These are phyloP conservation scores for Gymnoscopelus microlampas DNA, from an alignment of 2,797 vertebrate species.

Conservation along the genomic window DNA sequence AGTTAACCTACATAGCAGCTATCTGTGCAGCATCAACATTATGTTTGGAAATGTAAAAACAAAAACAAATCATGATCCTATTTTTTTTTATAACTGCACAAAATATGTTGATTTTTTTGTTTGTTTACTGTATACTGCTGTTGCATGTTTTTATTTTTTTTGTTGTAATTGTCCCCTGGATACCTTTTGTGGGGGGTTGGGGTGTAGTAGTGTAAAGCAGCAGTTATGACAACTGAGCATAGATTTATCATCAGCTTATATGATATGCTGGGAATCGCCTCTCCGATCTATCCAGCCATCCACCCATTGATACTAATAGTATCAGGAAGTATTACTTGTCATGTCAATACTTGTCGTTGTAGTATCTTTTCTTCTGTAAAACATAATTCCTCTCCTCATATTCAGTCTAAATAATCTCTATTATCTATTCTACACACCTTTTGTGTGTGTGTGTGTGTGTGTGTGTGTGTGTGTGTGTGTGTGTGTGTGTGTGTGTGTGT, in stretches of 20 bases:
- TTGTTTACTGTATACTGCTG: not conserved
- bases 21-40: not conserved
- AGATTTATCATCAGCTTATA: too few species aligned
- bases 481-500: conserved; percentile 28
- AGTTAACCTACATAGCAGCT: not conserved
- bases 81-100: not conserved
- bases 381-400: conserved; percentile 8
- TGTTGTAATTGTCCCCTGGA: not conserved
- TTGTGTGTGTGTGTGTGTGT: conserved; percentile 6
- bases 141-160: too few species aligned
- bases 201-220: too few species aligned
- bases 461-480: conserved; percentile 13
- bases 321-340: too few species aligned
- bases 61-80: not conserved
- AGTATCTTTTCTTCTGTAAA: not conserved
- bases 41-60: not conserved
- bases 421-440: conserved; percentile 11
- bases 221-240: too few species aligned
- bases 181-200: not conserved
- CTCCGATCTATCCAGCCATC: too few species aligned
- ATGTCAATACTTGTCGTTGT: too few species aligned
- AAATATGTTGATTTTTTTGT: not conserved
- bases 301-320: too few species aligned
- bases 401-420: conserved; percentile 23
- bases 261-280: too few species aligned